Conservation (phyloP, 1,140 invertebrate species). For the Drosophila tropicalis region DNA sequence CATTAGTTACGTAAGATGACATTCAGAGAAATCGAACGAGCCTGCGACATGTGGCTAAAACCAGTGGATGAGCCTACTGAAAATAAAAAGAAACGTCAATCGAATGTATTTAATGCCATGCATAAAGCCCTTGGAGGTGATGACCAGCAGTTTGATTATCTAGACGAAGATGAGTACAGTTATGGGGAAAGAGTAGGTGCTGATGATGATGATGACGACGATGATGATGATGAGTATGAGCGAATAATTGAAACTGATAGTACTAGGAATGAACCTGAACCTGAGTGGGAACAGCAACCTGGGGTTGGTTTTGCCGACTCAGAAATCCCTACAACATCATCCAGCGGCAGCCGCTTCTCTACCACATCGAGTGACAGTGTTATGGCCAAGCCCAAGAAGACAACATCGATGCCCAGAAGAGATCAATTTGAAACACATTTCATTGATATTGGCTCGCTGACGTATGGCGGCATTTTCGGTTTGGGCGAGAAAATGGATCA, state of each 20-base stretch:
- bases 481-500: slow-evolving; percentile 85
- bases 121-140: neutral
- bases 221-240: slow-evolving; percentile 2
- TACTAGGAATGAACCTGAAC: neutral
- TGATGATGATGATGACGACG: neutral
- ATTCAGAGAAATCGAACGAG: slow-evolving; percentile 36
- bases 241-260: slow-evolving; percentile 2
- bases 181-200: neutral
- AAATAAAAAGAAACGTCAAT: slow-evolving; percentile 10
- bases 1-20: slow-evolving; percentile 53
- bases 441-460: slow-evolving; percentile 72
- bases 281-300: neutral
- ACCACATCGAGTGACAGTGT: neutral
- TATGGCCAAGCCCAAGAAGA: neutral
- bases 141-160: neutral
- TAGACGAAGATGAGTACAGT: neutral
- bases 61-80: no score
- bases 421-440: slow-evolving; percentile 54
- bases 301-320: neutral
- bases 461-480: slow-evolving; percentile 71
- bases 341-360: neutral
- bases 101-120: neutral
- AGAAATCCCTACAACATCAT: neutral
- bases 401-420: neutral
- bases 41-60: slow-evolving; percentile 12